Conservation (phyloP, 2,797 vertebrate species). For the Psittacula echo region DNA sequence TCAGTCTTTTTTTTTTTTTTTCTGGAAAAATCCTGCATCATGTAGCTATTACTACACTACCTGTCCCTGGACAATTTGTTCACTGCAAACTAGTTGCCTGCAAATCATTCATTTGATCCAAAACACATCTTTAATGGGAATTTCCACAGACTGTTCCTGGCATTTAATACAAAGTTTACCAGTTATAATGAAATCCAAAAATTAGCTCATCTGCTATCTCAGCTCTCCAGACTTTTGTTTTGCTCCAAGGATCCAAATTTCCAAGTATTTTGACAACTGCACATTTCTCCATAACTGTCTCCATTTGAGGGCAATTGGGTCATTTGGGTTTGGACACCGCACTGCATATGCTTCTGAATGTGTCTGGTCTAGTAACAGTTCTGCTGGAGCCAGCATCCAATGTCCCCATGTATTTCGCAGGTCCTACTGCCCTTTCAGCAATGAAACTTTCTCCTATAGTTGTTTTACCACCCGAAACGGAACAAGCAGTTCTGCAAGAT, state of each 20-base stretch:
- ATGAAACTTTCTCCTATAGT: background rate
- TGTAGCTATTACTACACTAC: background rate
- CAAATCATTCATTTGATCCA: background rate
- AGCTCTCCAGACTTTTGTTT: background rate
- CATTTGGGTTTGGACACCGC: background rate
- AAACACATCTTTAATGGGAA: background rate
- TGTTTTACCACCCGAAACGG: background rate
- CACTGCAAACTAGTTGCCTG: background rate
- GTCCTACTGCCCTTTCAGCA: background rate
- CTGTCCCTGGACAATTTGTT: background rate
- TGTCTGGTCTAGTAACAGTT: background rate
- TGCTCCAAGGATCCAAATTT: background rate
- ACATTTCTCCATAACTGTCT: background rate
- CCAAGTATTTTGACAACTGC: background rate
- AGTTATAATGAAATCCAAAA: background rate
- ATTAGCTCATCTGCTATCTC: constrained; percentile 28
- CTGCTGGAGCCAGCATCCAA: background rate
- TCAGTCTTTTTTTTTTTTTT: background rate
- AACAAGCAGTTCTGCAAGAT: background rate
- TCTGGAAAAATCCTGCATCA: background rate
- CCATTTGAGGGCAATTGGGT: background rate
- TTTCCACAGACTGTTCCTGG: constrained; percentile 3
- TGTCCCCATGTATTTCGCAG: background rate
- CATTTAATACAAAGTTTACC: background rate
- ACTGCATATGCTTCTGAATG: background rate